Evolutionary conservation across 2,888 invertebrate genomes (phyloP).

Genomic region (Phyto melanocephala): DNA sequence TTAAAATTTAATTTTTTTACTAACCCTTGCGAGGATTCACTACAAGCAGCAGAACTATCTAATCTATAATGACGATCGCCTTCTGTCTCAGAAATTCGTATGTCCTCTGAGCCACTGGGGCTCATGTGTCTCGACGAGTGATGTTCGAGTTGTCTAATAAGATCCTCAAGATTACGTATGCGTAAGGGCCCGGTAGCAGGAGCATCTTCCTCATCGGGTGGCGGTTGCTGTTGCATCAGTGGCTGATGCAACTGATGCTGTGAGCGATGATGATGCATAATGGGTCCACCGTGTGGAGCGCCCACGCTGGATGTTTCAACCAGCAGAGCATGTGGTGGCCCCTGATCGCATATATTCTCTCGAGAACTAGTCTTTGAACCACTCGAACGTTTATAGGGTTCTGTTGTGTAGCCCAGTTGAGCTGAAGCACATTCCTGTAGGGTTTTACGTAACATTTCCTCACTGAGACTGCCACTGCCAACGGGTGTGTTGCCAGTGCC

Average conservation of each 20-base stretch:
- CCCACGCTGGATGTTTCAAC: conserved; percentile 76
- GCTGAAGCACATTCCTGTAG: conserved; percentile 82
- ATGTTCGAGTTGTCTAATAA: conserved; percentile 92
- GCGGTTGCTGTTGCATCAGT: conserved; percentile 80
- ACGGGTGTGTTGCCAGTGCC: conserved; percentile 82
- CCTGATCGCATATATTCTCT: conserved; percentile 87
- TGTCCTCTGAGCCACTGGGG: conserved; percentile 94
- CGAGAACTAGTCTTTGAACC: conserved; percentile 82
- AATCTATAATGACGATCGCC: conserved; percentile 92
- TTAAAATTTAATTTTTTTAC: conserved; percentile 70
- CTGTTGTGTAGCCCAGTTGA: conserved; percentile 80
- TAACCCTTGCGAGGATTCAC: conserved; percentile 87
- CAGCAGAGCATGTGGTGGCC: conserved; percentile 81
- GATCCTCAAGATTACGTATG: conserved; percentile 93
- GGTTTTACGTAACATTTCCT: conserved; percentile 85
- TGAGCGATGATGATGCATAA: conserved; percentile 75
- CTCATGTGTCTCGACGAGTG: conserved; percentile 93
- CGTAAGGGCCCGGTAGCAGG: conserved; percentile 90
- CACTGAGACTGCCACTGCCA: conserved; percentile 84
- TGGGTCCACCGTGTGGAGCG: conserved; percentile 77
- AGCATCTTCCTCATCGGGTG: conserved; percentile 84
- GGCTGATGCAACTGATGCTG: conserved; percentile 79
- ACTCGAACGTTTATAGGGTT: conserved; percentile 81
- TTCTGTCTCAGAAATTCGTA: conserved; percentile 90
- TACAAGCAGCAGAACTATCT: conserved; percentile 86